Evolutionary conservation across 1,140 invertebrate genomes (phyloP).

Genomic region (Drosophila suzukii): DNA sequence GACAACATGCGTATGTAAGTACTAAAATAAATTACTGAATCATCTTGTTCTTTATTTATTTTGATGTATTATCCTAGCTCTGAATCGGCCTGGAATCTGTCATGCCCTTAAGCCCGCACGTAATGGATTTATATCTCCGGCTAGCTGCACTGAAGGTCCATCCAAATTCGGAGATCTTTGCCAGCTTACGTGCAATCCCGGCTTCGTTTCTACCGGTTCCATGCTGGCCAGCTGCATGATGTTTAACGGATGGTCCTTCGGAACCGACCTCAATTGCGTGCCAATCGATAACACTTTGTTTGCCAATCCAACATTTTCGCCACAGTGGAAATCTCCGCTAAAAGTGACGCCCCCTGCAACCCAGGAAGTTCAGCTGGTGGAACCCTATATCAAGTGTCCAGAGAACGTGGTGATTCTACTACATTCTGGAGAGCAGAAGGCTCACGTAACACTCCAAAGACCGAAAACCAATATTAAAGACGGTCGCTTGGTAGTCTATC

Average conservation of each 20-base stretch:
- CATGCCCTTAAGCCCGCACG: slow-evolving; percentile 78
- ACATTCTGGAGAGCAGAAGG: slow-evolving; percentile 85
- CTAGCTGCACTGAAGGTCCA: slow-evolving; percentile 83
- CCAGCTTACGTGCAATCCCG: slow-evolving; percentile 81
- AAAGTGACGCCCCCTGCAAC: background rate
- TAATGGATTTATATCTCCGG: slow-evolving; percentile 85
- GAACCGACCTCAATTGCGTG: slow-evolving; percentile 71
- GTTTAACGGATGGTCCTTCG: slow-evolving; percentile 62
- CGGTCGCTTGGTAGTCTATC: slow-evolving; percentile 87
- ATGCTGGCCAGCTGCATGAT: slow-evolving; percentile 54
- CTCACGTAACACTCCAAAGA: slow-evolving; percentile 87
- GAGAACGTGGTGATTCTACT: slow-evolving; percentile 86
- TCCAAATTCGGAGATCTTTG: slow-evolving; percentile 84
- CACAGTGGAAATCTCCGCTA: background rate
- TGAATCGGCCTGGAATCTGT: slow-evolving; percentile 58
- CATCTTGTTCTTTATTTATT: no score
- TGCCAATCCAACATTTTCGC: slow-evolving; percentile 14
- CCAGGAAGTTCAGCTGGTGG: slow-evolving; percentile 56
- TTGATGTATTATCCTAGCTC: slow-evolving; percentile 10
- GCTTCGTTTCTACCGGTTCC: slow-evolving; percentile 69
- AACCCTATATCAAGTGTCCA: slow-evolving; percentile 88
- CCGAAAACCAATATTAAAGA: slow-evolving; percentile 89
- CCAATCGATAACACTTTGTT: slow-evolving; percentile 36
- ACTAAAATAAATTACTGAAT: background rate
- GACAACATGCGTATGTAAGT: slow-evolving; percentile 85